A percentile compares a stretch with the other conserved stretches of the same genome.
phyloP scores from a whole-genome alignment of 2,113 vertebrate genomes.

The Camelus dromedarius region DNA sequence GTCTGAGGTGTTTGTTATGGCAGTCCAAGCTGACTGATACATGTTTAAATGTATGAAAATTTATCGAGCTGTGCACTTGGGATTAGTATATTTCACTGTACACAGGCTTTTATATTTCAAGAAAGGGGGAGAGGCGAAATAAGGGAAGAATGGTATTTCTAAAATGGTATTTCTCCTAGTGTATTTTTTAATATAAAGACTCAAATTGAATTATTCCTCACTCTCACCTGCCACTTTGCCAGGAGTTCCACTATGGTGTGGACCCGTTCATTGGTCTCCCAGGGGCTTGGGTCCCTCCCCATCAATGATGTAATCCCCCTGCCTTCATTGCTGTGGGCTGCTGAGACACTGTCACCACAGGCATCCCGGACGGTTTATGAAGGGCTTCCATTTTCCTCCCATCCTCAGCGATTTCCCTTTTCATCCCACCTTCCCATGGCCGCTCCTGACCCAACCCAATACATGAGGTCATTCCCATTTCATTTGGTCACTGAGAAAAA shows the following conservation, averaged over 20 bases:
- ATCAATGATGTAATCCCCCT: background rate
- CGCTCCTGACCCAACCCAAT: background rate
- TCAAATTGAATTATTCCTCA: background rate
- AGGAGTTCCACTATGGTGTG: background rate
- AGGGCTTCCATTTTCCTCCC: background rate
- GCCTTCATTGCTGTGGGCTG: background rate
- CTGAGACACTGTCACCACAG: background rate
- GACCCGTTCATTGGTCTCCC: background rate
- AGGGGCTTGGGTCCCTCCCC: rapidly evolving
- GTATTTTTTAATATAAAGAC: background rate
- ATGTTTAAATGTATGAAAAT: background rate
- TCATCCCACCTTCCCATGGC: background rate
- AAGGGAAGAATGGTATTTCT: background rate
- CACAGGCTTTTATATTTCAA: background rate
- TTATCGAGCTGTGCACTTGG: background rate
- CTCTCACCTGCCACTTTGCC: background rate
- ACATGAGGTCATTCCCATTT: background rate
- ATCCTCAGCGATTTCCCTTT: background rate
- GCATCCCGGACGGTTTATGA: rapidly evolving
- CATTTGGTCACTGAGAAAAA: background rate
- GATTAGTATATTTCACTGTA: background rate
- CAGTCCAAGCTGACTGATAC: background rate
- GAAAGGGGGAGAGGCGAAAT: background rate
- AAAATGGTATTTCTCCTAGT: background rate
- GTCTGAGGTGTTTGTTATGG: rapidly evolving